Evolutionary conservation across 2,888 invertebrate species (phyloP).

Genomic region (Lepidocyrtoides sp.): DNA sequence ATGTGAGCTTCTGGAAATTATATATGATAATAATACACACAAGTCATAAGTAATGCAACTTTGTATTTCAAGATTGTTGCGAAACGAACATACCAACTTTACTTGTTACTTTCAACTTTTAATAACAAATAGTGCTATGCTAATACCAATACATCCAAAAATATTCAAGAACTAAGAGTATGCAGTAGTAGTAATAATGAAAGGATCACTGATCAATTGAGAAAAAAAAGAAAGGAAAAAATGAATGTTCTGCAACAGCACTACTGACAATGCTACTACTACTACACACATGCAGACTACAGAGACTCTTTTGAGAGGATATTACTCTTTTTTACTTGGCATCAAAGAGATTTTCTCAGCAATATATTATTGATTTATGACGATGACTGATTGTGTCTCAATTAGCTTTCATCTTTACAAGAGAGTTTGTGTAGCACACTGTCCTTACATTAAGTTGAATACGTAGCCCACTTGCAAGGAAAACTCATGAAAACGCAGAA

Average conservation of each 20-base stretch:
- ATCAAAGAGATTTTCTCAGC: constrained; percentile 58
- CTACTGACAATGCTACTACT: neutral
- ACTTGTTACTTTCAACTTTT: too few species aligned
- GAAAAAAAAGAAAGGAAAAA: constrained; percentile 54
- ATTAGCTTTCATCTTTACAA: constrained; percentile 69
- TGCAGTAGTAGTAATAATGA: constrained; percentile 25
- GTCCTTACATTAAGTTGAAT: neutral
- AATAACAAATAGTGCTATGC: neutral
- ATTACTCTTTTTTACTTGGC: constrained; percentile 37
- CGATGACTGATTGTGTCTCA: constrained; percentile 77
- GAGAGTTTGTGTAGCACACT: neutral
- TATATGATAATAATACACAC: neutral
- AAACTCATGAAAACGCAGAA: neutral
- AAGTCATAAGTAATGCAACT: neutral
- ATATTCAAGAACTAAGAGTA: too few species aligned
- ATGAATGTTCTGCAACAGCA: constrained; percentile 26
- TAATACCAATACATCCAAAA: neutral
- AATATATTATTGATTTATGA: constrained; percentile 73
- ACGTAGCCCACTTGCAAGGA: neutral
- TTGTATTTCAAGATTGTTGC: neutral
- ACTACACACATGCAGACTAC: neutral
- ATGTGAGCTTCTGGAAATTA: neutral
- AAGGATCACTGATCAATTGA: constrained; percentile 51
- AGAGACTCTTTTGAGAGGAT: neutral
- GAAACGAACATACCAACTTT: constrained; percentile 3